Conservation (phyloP, 2,888 invertebrate genomes). For the Thymelicus sylvestris region DNA sequence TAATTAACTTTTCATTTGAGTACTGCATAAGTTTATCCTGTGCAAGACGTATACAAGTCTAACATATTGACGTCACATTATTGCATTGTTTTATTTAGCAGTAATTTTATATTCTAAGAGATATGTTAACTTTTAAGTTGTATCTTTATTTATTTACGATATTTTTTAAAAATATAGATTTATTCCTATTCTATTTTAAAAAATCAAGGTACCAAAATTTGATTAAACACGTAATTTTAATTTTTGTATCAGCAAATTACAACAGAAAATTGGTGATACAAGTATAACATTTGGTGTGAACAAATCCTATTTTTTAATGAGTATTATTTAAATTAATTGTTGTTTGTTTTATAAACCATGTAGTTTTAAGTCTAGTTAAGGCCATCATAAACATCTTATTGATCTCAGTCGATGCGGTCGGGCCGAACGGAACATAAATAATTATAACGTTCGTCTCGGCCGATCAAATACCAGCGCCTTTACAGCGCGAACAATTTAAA, state of each 20-base stretch:
- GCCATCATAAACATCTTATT: conserved; percentile 33
- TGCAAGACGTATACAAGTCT: no score
- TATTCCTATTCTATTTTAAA: neutral
- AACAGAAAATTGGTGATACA: conserved; percentile 1
- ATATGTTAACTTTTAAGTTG: conserved; percentile 2
- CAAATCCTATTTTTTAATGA: conserved; percentile 13
- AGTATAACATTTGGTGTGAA: conserved; percentile 13
- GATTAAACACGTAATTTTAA: neutral
- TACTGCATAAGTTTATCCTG: no score
- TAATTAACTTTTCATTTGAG: neutral
- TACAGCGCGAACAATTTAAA: conserved; percentile 30
- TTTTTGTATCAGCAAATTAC: neutral
- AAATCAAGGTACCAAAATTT: conserved; percentile 34
- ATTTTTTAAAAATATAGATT: neutral
- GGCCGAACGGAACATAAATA: neutral
- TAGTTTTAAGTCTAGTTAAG: conserved; percentile 36
- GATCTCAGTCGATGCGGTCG: conserved; percentile 34
- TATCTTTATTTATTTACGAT: conserved; percentile 9
- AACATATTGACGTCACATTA: no score
- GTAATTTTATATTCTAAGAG: no score
- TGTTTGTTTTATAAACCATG: conserved; percentile 27
- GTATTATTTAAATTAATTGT: conserved; percentile 24
- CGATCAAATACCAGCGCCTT: conserved; percentile 27
- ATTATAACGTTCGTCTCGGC: conserved; percentile 11
- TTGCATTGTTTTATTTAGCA: no score